Base-by-base conservation (phyloP, 2,888 invertebrate genomes). In the Callimorpha dominula region DNA sequence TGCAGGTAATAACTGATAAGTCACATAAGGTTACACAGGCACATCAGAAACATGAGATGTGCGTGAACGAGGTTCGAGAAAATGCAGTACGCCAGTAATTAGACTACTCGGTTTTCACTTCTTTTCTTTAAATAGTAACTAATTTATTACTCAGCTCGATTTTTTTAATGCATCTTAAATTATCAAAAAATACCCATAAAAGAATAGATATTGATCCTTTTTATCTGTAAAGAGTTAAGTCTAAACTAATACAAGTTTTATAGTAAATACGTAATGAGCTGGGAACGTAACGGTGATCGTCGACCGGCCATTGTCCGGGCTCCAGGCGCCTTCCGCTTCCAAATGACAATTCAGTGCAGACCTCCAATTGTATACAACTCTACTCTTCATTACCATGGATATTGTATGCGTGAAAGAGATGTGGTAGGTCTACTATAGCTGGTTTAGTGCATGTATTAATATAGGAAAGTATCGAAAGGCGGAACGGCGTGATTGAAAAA, bases 381-480 rank as follows among this genome's bases (percentile, higher is more conserved):
- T 76, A 78, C 89, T 85, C 86, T 82, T 88, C 82, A 86, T 87
- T 87, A 84, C 85, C 86, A 84, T 79, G 77, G 84, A 76, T 76
- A 81, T 78, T 78, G 75, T 80, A 81, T 76, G 76, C 74, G 70
- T 79, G 73, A 83, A 86, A 81, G 89, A 83, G 89, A 85, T 76
- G 85, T 78, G 84, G 87, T 49, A 82, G 92, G 42, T 82, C 93
- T 73, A 60, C 57, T 76, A 82, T 84, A 62, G 75, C 79, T 91
- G 91, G 94, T 86, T 81, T 72, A 80, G 79, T 85, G 80, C 83
- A 86, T 89, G 85, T 89, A 88, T 91, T 92, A 90, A 90, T 92
- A 88, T 91, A 94, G 90, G 92, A 94, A 94, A 94, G 92, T 94
- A 94, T 92, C 89, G 93, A 95, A 94, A 94, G 92, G 93, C 93